Percentiles rank a stretch among this genome's conserved stretches.
Evolutionary conservation across 2,888 invertebrate genomes (phyloP).

Genomic region (Drosophila yooni): DNA sequence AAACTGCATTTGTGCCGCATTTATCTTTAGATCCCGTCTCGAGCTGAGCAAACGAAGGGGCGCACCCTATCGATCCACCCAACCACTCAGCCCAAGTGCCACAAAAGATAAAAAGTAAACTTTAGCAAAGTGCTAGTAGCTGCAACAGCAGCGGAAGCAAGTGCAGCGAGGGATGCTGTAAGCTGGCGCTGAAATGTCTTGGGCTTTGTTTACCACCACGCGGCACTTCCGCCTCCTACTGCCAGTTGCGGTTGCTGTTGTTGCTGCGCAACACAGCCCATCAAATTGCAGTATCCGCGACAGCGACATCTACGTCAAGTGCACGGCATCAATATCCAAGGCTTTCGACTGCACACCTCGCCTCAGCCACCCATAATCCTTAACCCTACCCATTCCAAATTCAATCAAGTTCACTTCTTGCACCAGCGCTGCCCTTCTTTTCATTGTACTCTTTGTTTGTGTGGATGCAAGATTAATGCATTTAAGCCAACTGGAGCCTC

Average conservation of each 20-base stretch:
- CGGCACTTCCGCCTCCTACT: slow-evolving; percentile 51
- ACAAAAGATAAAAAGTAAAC: slow-evolving; percentile 72
- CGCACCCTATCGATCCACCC: slow-evolving; percentile 19
- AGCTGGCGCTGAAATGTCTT: slow-evolving; percentile 56
- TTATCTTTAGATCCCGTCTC: slow-evolving; percentile 58
- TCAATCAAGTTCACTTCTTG: not conserved
- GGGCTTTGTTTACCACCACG: slow-evolving; percentile 68
- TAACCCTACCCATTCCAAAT: not conserved
- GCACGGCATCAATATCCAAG: slow-evolving; percentile 53
- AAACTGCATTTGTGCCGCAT: slow-evolving; percentile 79
- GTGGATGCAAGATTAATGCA: slow-evolving; percentile 70
- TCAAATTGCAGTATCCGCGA: slow-evolving; percentile 78
- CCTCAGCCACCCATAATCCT: not conserved
- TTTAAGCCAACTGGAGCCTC: slow-evolving; percentile 47
- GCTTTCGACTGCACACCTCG: slow-evolving; percentile 18
- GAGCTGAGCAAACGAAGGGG: slow-evolving; percentile 19
- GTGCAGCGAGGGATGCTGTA: slow-evolving; percentile 16
- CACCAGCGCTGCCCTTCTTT: not conserved
- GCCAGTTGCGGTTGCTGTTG: slow-evolving; percentile 32
- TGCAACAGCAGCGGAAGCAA: not conserved
- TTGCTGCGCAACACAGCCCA: slow-evolving; percentile 52
- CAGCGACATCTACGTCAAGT: slow-evolving; percentile 58
- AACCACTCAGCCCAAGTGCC: slow-evolving; percentile 54
- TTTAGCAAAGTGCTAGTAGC: slow-evolving; percentile 35
- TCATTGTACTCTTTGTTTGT: slow-evolving; percentile 18